phyloP scores from a whole-genome alignment of 1,140 invertebrate genomes.

The Cydia pomonella region DNA sequence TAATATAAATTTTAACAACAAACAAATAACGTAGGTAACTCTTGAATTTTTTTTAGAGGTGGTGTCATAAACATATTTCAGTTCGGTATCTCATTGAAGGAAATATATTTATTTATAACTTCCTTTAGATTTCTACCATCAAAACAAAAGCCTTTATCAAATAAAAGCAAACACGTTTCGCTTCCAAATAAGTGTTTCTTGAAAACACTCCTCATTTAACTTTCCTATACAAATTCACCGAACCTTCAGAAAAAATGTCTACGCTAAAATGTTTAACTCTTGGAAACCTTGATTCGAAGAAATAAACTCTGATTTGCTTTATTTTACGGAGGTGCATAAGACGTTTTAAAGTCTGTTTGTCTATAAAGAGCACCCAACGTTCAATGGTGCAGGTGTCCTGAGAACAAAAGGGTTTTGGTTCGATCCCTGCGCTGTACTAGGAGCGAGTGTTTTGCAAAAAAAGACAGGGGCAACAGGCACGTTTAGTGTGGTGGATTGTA shows the following conservation, averaged over 20 bases:
- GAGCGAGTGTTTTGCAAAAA: slow-evolving; percentile 65
- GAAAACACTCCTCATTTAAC: slow-evolving; percentile 46
- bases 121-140: neutral
- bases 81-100: neutral
- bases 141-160: neutral
- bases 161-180: slow-evolving; percentile 8
- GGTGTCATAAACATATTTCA: neutral
- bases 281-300: slow-evolving; percentile 27
- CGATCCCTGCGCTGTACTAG: slow-evolving; percentile 55
- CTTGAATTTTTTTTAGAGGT: no score
- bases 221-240: slow-evolving; percentile 46
- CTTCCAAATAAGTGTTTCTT: slow-evolving; percentile 40
- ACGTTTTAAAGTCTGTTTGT: slow-evolving; percentile 57
- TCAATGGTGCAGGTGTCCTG: slow-evolving; percentile 70
- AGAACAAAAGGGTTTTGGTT: slow-evolving; percentile 72
- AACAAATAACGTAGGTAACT: no score
- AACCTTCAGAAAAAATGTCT: slow-evolving; percentile 7
- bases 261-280: neutral
- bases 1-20: no score
- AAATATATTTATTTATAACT: neutral
- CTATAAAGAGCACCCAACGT: slow-evolving; percentile 66
- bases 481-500: slow-evolving; percentile 14
- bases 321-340: slow-evolving; percentile 35
- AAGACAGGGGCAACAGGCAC: slow-evolving; percentile 34
- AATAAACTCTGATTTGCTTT: slow-evolving; percentile 32